phyloP scores from a whole-genome alignment of 2,888 invertebrate species.

The Parelbella ahira region DNA sequence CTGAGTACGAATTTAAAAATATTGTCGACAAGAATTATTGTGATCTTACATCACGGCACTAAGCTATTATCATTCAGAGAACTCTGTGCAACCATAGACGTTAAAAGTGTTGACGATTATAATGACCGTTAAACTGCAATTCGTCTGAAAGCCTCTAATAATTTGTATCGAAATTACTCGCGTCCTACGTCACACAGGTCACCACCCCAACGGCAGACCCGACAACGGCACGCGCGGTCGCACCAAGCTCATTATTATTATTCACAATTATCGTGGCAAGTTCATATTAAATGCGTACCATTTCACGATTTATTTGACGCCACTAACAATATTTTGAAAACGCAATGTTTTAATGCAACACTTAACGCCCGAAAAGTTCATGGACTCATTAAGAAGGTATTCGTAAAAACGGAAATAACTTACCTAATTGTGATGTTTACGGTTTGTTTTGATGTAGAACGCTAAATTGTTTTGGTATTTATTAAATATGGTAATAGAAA shows the following conservation, averaged over 20 bases:
- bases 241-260: slow-evolving; percentile 33
- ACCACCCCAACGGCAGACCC: too few relatives aligned
- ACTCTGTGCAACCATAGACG: too few relatives aligned
- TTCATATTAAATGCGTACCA: slow-evolving; percentile 19
- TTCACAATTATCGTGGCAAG: slow-evolving; percentile 27
- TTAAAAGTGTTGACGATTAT: too few relatives aligned
- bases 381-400: slow-evolving; percentile 19
- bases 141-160: too few relatives aligned
- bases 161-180: slow-evolving; percentile 27
- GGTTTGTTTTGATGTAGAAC: neutral
- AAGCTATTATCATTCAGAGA: too few relatives aligned
- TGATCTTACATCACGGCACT: too few relatives aligned
- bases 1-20: too few relatives aligned
- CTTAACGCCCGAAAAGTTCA: slow-evolving; percentile 10
- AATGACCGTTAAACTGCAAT: too few relatives aligned
- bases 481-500: too few relatives aligned
- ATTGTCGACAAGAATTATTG: too few relatives aligned
- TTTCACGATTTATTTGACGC: slow-evolving; percentile 25
- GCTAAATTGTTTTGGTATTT: too few relatives aligned
- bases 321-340: slow-evolving; percentile 25
- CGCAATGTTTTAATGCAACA: slow-evolving; percentile 19
- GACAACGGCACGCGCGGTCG: slow-evolving; percentile 36
- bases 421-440: slow-evolving; percentile 2
- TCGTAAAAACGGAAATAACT: slow-evolving; percentile 1
- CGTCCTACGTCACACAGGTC: slow-evolving; percentile 17